phyloP scores from a whole-genome alignment of 1,140 invertebrate species.

The Lutraria rhynchaena region DNA sequence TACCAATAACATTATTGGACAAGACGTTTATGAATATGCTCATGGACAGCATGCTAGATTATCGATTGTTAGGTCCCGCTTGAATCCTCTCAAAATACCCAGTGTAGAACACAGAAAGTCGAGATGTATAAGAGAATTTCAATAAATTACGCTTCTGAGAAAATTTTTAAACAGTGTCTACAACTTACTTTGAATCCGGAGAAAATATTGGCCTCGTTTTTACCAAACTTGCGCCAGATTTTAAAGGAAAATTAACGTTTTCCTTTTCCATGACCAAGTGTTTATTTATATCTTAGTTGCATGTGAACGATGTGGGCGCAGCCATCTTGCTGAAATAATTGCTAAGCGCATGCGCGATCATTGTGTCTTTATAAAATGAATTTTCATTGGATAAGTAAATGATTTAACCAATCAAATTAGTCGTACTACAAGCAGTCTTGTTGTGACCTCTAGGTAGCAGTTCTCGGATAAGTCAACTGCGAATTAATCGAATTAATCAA shows the following conservation, averaged over 20 bases:
- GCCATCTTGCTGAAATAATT: constrained; percentile 50
- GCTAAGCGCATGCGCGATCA: constrained; percentile 13
- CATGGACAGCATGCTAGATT: no score
- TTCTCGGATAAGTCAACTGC: neutral
- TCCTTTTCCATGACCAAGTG: constrained; percentile 42
- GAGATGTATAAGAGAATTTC: no score
- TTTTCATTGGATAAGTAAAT: constrained; percentile 2
- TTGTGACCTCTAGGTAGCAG: neutral
- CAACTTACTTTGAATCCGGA: constrained; percentile 62
- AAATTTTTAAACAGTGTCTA: no score
- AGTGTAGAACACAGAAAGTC: no score
- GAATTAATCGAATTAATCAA: neutral
- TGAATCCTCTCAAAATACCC: no score
- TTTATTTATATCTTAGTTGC: no score
- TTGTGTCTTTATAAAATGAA: neutral
- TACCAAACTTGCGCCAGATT: constrained; percentile 59
- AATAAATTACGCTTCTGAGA: no score
- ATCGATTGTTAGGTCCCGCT: no score
- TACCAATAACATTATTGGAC: no score
- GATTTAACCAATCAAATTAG: constrained; percentile 11
- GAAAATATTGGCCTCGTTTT: constrained; percentile 63
- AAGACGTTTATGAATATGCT: no score
- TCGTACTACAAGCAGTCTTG: neutral
- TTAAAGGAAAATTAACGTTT: constrained; percentile 55
- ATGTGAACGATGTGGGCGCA: constrained; percentile 42